Evolutionary conservation across 2,888 invertebrate species (phyloP).

Genomic region (Drosophila histrio): DNA sequence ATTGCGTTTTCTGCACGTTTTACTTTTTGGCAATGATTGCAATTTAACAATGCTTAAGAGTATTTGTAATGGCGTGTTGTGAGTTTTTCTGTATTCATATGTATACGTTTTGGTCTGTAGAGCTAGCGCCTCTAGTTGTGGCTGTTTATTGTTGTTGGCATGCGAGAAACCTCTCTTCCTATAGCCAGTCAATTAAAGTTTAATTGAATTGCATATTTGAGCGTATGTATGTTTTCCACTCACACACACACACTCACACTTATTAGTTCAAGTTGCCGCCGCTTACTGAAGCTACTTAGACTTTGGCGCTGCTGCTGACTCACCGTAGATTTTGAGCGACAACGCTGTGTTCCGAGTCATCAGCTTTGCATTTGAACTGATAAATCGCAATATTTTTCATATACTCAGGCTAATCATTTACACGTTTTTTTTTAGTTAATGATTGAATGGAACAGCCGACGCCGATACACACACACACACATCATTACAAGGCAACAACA

Average conservation of each 20-base stretch:
- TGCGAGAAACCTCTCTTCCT: slow-evolving; percentile 1
- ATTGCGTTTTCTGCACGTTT: slow-evolving; percentile 18
- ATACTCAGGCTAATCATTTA: slow-evolving; percentile 19
- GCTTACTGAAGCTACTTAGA: slow-evolving; percentile 15
- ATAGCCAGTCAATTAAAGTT: slow-evolving; percentile 49
- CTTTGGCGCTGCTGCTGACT: slow-evolving; percentile 40
- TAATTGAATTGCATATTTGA: slow-evolving; percentile 39
- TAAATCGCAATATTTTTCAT: slow-evolving; percentile 24
- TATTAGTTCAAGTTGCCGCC: slow-evolving; percentile 21
- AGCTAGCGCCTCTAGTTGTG: slow-evolving; percentile 4
- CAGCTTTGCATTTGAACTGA: slow-evolving; percentile 26
- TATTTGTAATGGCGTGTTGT: slow-evolving; percentile 20
- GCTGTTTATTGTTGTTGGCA: slow-evolving; percentile 17
- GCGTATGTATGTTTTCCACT: slow-evolving; percentile 9
- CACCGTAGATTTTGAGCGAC: slow-evolving; percentile 41
- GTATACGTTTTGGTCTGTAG: slow-evolving; percentile 44
- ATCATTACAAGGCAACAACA: slow-evolving; percentile 11
- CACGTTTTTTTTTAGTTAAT: slow-evolving; percentile 21
- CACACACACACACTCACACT: slow-evolving; percentile 5
- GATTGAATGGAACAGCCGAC: slow-evolving; percentile 3
- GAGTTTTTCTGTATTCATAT: slow-evolving; percentile 4
- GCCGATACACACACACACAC: not conserved
- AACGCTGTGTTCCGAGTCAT: slow-evolving; percentile 20
- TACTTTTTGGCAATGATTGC: slow-evolving; percentile 13
- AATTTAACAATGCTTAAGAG: not conserved